phyloP scores from a whole-genome alignment of 2,797 vertebrate species.

The Psittacula derbiana region DNA sequence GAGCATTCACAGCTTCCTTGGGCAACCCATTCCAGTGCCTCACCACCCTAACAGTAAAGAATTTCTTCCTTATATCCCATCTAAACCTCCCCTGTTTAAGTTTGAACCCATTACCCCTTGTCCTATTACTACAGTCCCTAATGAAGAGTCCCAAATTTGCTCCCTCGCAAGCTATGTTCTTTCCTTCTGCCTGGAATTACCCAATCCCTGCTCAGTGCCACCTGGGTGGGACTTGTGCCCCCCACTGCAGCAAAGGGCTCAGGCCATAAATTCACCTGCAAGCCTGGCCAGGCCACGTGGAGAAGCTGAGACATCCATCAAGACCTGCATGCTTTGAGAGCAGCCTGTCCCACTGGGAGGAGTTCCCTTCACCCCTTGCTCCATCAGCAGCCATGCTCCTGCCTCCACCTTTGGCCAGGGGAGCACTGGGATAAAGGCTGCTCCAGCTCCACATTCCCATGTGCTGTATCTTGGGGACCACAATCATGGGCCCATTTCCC shows the following conservation, averaged over 20 bases:
- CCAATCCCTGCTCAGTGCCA: neutral
- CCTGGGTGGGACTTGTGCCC: neutral
- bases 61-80: no score
- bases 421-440: neutral
- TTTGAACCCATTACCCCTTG: neutral
- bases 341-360: neutral
- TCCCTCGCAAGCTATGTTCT: neutral
- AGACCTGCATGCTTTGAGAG: accelerated
- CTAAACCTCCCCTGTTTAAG: neutral
- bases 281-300: neutral
- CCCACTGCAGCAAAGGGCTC: neutral
- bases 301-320: accelerated
- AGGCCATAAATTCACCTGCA: neutral
- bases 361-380: neutral
- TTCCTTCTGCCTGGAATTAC: neutral
- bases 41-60: no score
- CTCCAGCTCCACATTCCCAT: neutral
- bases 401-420: accelerated
- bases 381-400: neutral
- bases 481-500: neutral
- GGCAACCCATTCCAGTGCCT: no score
- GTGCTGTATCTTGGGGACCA: neutral
- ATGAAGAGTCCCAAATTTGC: neutral
- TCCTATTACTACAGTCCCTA: neutral
- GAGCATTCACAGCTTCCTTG: no score